phyloP scores from a whole-genome alignment of 2,888 invertebrate species.

The Leucoma salicis region DNA sequence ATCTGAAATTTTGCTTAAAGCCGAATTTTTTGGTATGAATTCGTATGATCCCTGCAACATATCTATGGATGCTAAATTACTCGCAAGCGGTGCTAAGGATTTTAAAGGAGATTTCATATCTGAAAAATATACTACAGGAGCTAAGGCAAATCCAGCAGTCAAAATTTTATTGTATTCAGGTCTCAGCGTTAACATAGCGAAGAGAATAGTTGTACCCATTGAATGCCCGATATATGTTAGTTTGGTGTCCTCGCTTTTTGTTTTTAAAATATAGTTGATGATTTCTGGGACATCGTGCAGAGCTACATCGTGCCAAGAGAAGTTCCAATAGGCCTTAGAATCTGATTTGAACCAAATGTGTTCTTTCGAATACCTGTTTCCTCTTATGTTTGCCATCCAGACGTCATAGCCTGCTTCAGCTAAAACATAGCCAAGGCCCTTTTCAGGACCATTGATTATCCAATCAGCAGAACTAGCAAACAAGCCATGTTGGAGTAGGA shows the following conservation, averaged over 20 bases:
- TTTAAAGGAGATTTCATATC: conserved; percentile 85
- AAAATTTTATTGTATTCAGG: conserved; percentile 86
- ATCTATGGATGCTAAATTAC: conserved; percentile 82
- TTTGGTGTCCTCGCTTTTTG: conserved; percentile 53
- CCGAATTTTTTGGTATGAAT: conserved; percentile 85
- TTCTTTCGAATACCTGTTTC: conserved; percentile 87
- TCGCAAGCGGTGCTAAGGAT: conserved; percentile 84
- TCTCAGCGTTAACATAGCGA: conserved; percentile 85
- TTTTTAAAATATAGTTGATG: conserved; percentile 84
- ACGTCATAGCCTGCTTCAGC: conserved; percentile 88
- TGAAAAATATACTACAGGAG: conserved; percentile 86
- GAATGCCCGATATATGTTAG: conserved; percentile 93
- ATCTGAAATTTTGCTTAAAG: conserved; percentile 79
- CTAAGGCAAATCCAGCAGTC: conserved; percentile 84
- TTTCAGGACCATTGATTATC: conserved; percentile 86
- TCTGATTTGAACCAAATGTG: conserved; percentile 81
- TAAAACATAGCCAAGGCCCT: conserved; percentile 85
- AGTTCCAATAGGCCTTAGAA: conserved; percentile 86
- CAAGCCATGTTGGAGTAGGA: conserved; percentile 91
- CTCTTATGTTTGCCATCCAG: conserved; percentile 92
- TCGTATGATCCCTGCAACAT: conserved; percentile 86
- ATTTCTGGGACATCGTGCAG: conserved; percentile 92
- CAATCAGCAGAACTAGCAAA: conserved; percentile 90
- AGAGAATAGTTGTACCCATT: conserved; percentile 92
- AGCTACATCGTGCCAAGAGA: conserved; percentile 95